Base-by-base conservation (phyloP, 2,113 vertebrate genomes). In the Cervus canadensis region DNA sequence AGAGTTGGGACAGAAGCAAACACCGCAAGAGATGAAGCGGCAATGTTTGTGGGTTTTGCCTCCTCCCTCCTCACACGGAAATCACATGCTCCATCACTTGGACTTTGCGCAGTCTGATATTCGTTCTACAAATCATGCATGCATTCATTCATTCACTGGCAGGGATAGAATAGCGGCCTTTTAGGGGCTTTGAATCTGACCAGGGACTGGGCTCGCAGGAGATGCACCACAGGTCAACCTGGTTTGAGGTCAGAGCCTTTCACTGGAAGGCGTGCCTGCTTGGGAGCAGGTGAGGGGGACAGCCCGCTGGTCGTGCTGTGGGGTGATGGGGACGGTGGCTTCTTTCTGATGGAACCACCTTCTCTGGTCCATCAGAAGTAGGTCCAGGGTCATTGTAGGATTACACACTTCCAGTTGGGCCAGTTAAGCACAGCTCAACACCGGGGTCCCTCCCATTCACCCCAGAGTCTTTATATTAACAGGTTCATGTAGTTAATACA, bases 41-140 rank as follows among this genome's bases (percentile, higher is more conserved):
- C 21, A 85, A 57, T 15, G 7, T 36, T 1, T 45, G 30, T 45
- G 60, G 62, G 33, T 74, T 60, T 21, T 17, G 16, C 21, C 59
- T 52, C 1, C 26, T 59, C 2, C 6, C n/a, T 30, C 28, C 13
- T 78, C 76, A 19, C 12, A 1, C 0, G 7, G 36, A 16, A 19
- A 2, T 3, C 36, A 7, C 11, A 15, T 2, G 19, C 36, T n/a
- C 33, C 6, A 56, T 83, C 50, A 36, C 79, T 21, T 5, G 25
- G 19, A 8, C 3, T 30, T 36, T 17, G 25, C 28, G 3, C 33
- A 17, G 2, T 25, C 28, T 17, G 57, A 5, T 25, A 40, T 87
- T 64, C 19, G 1, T 36, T 26, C 59, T 90, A 91, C 16, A 81
- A 21, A 6, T 19, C 59, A 71, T 8, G 21, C 67, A 16, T 54